phyloP scores from a whole-genome alignment of 2,888 invertebrate genomes.

The Lottia gigantea region DNA sequence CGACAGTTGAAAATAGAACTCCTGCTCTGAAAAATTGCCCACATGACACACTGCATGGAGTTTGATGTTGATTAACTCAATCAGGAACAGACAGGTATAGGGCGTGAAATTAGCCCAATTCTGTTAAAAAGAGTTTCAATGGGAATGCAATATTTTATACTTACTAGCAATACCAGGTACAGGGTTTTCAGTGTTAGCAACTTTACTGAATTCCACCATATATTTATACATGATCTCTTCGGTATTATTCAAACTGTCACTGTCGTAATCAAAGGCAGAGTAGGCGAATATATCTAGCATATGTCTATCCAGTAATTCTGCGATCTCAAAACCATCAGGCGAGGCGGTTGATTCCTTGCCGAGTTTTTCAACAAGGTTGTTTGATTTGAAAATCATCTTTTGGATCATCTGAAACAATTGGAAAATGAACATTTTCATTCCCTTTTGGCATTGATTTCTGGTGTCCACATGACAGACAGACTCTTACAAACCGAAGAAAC shows the following conservation, averaged over 20 bases:
- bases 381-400: background rate
- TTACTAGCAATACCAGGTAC: constrained; percentile 19
- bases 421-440: background rate
- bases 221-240: constrained; percentile 14
- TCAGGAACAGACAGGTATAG: too few species aligned
- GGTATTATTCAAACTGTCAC: constrained; percentile 17
- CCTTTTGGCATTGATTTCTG: too few species aligned
- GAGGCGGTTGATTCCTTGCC: background rate
- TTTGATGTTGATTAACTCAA: too few species aligned
- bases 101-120: too few species aligned
- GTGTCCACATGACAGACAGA: too few species aligned
- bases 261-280: constrained; percentile 18
- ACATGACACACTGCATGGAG: too few species aligned
- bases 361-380: background rate
- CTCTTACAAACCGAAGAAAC: too few species aligned
- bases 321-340: background rate
- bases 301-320: constrained; percentile 13
- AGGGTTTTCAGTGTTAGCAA: constrained; percentile 14
- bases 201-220: constrained; percentile 10
- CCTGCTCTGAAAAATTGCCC: too few species aligned
- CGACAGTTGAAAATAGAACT: too few species aligned
- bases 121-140: too few species aligned
- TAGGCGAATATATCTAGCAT: constrained; percentile 20
- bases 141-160: constrained; percentile 3
- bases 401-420: constrained; percentile 7